Base-by-base conservation (phyloP, 2,113 vertebrate genomes). In the Otocyon megalotis region DNA sequence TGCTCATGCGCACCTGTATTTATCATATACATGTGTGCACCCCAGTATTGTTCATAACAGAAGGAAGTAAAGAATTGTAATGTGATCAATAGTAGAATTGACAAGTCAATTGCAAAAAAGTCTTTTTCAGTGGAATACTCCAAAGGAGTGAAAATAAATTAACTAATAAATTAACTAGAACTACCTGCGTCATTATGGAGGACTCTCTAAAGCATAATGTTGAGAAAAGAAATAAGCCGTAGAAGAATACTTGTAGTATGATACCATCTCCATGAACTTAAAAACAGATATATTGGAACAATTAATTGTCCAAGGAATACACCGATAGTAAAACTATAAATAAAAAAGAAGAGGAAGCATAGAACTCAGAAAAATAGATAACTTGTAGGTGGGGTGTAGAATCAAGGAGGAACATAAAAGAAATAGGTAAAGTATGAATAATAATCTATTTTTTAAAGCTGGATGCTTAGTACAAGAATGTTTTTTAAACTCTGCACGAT, bases 1-100 rank as follows among this genome's bases (percentile, higher is more conserved):
- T 11, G 14, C 30, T 63, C 17, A 13, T 1, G 19, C 4, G 8
- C 3, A 3, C 3, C 3, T 22, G 4, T 15, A 2, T 32, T 12
- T 9, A 2, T 53, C 10, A 12, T 3, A 54, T 20, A 54, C 76
- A 79, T 1, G 4, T 20, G 50, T 10, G 32, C 69, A 26, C 9
- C 19, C 22, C 6, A 72, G 6, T 20, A 26, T 30, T 4, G 26
- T 32, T 65, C 15, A 3, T 24, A 48, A 95, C 15, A 3, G 50
- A 24, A 74, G 48, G 32, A 77, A 48, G 30, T 24, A 5, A 83
- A 32, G 60, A 77, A 20, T 1, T 2, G 11, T 7, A 63, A 32
- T 16, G 3, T 2, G 28, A 1, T 11, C 20, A 24, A 54, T 11
- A 48, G 6, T 1, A 60, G 30, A 48, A 72, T 9, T 32, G 60